Conservation (phyloP, 2,888 invertebrate genomes). For the Sinelater perroti region DNA sequence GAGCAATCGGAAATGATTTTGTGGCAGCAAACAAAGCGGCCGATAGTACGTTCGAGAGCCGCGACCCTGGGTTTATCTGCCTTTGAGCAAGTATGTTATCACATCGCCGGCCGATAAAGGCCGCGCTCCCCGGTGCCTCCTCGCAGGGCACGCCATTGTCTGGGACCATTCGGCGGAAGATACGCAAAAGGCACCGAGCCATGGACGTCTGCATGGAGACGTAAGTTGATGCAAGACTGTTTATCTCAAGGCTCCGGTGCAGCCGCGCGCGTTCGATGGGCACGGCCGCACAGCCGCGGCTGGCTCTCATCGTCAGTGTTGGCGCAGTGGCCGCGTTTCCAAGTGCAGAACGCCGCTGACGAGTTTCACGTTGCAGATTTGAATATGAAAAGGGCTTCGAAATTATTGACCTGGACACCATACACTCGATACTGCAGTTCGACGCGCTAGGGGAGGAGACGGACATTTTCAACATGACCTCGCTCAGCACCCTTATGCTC, state of each 20-base stretch:
- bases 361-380: slow-evolving; percentile 34
- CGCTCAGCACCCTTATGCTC: slow-evolving; percentile 51
- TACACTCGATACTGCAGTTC: slow-evolving; percentile 46
- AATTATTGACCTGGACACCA: slow-evolving; percentile 48
- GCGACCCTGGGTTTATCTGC: too few relatives aligned
- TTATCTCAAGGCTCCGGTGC: background rate
- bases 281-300: too few relatives aligned
- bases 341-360: too few relatives aligned
- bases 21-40: too few relatives aligned
- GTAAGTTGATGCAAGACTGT: slow-evolving; percentile 2
- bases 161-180: background rate
- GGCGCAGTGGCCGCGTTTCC: too few relatives aligned
- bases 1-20: too few relatives aligned
- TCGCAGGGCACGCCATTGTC: background rate
- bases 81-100: too few relatives aligned
- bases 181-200: background rate
- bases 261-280: too few relatives aligned
- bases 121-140: background rate
- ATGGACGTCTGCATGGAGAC: slow-evolving; percentile 14
- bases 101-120: background rate
- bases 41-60: too few relatives aligned
- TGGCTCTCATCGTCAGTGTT: too few relatives aligned
- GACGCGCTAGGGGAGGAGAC: slow-evolving; percentile 47
- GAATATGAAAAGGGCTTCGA: slow-evolving; percentile 41
- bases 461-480: slow-evolving; percentile 51